Conservation (phyloP, 2,888 invertebrate genomes). For the Chrysotoxum bicinctum region DNA sequence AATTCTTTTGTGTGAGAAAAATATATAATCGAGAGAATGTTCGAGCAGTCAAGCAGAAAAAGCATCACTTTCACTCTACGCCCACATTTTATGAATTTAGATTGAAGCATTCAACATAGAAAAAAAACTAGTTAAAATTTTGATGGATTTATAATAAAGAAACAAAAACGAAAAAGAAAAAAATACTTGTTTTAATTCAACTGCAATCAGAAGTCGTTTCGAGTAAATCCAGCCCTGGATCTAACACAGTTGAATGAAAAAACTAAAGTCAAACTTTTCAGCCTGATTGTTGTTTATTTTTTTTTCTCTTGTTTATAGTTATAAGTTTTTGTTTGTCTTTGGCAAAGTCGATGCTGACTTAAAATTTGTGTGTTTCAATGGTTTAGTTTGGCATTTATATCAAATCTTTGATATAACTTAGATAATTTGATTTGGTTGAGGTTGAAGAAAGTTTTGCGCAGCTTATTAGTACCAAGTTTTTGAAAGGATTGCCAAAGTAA, state of each 20-base stretch:
- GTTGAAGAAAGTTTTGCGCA: constrained; percentile 24
- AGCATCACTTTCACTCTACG: too few relatives aligned
- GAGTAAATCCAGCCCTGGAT: neutral
- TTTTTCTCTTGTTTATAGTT: neutral
- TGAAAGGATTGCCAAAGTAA: neutral
- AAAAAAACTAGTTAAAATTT: too few relatives aligned
- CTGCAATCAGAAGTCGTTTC: neutral
- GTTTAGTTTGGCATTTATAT: neutral
- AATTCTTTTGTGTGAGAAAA: too few relatives aligned
- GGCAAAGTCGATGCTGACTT: neutral
- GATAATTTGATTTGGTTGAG: constrained; percentile 54
- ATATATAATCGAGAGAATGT: too few relatives aligned
- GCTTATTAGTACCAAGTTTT: constrained; percentile 5
- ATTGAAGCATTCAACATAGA: too few relatives aligned
- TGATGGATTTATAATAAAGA: too few relatives aligned
- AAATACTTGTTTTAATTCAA: too few relatives aligned
- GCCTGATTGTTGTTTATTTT: neutral
- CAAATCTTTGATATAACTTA: constrained; percentile 36
- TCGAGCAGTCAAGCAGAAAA: too few relatives aligned
- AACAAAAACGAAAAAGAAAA: too few relatives aligned
- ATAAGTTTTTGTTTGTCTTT: neutral
- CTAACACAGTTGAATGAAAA: neutral
- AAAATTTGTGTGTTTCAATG: constrained; percentile 13
- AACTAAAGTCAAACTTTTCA: neutral
- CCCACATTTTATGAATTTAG: too few relatives aligned